These are phyloP conservation scores for Ischnura elegans DNA, from an alignment of 2,888 invertebrate species.

Conservation along the genomic window DNA sequence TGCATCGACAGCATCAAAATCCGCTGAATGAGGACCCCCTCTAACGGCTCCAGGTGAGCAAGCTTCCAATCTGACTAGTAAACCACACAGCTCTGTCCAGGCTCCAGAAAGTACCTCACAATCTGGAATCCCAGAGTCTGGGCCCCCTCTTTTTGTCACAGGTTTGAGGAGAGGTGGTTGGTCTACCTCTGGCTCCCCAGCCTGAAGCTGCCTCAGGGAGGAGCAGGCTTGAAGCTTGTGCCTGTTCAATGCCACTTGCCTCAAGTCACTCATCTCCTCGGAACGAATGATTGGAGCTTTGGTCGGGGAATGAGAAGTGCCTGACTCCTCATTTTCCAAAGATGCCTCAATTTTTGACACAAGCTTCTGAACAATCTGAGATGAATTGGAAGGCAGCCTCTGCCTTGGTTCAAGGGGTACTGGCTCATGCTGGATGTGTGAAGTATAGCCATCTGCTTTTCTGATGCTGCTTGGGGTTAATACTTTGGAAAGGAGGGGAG, in stretches of 20 bases:
- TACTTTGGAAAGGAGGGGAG: slow-evolving; percentile 44
- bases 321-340: not conserved
- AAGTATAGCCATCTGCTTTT: not conserved
- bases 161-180: not conserved
- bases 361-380: slow-evolving; percentile 10
- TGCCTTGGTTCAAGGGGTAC: not conserved
- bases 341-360: slow-evolving; percentile 18
- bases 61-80: slow-evolving; percentile 56
- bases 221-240: slow-evolving; percentile 25
- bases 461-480: not conserved
- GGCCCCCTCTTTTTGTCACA: slow-evolving; percentile 43
- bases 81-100: slow-evolving; percentile 58
- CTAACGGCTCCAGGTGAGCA: slow-evolving; percentile 55
- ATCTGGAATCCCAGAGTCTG: slow-evolving; percentile 49
- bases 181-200: not conserved
- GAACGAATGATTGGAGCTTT: not conserved
- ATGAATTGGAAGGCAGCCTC: slow-evolving; percentile 10
- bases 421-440: not conserved
- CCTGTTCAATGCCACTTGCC: slow-evolving; percentile 46
- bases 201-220: not conserved
- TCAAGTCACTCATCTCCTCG: slow-evolving; percentile 46
- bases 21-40: slow-evolving; percentile 43
- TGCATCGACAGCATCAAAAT: slow-evolving; percentile 48
- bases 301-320: not conserved
- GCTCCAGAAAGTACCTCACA: slow-evolving; percentile 63